phyloP scores from a whole-genome alignment of 2,888 invertebrate species.

The Spisula solida region DNA sequence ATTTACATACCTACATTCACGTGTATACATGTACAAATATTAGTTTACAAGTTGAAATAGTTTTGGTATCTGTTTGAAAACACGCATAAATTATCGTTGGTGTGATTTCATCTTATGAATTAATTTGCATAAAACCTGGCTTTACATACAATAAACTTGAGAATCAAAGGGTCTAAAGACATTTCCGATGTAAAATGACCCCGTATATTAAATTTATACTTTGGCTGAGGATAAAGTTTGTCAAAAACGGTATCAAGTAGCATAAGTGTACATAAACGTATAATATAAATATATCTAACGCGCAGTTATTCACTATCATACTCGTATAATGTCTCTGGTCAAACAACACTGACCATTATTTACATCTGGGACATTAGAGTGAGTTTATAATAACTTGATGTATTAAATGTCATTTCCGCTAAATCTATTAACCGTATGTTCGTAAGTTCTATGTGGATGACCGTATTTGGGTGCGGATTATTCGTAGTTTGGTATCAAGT shows the following conservation, averaged over 20 bases:
- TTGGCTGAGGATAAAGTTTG: not conserved
- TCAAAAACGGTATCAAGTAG: not conserved
- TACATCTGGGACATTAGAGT: not conserved
- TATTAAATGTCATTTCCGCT: not conserved
- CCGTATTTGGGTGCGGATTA: not conserved
- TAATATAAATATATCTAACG: not conserved
- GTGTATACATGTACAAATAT: not conserved
- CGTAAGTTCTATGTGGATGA: not conserved
- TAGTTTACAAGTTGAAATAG: conserved; percentile 9
- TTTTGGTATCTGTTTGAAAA: not conserved
- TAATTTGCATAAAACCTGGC: conserved; percentile 47
- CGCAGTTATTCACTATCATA: not conserved
- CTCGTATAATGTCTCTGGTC: not conserved
- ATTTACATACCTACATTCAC: not conserved
- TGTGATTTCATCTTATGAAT: conserved; percentile 25
- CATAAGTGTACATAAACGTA: not conserved
- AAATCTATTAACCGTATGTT: not conserved
- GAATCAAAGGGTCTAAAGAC: not conserved
- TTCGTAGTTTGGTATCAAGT: not conserved
- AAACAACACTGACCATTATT: conserved; percentile 10
- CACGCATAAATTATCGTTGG: conserved; percentile 37
- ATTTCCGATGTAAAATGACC: conserved; percentile 30
- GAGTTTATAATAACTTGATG: not conserved
- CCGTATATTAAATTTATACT: not conserved
- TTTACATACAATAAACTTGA: conserved; percentile 2